Evolutionary conservation across 2,113 vertebrate genomes (phyloP).

Genomic region (Phalacrocorax brasilianus): DNA sequence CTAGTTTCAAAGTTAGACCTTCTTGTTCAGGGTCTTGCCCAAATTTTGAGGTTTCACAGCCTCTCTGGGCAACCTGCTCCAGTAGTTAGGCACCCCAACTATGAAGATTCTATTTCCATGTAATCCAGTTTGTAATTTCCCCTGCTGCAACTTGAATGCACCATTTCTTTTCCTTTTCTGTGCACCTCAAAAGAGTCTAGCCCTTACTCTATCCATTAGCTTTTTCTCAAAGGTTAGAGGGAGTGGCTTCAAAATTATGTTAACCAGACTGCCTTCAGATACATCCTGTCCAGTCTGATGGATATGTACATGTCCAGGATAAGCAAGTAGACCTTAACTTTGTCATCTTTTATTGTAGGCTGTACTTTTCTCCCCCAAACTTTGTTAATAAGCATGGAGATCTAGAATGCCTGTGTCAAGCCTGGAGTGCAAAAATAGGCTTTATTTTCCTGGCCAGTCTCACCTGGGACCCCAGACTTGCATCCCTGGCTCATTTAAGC

Average conservation of each 20-base stretch:
- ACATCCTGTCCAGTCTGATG: neutral
- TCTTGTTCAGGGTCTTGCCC: too few relatives aligned
- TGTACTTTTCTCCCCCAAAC: neutral
- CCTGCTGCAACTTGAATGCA: too few relatives aligned
- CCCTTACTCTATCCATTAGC: neutral
- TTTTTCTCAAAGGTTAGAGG: neutral
- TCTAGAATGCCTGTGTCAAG: neutral
- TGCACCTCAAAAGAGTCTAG: neutral
- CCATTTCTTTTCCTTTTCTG: neutral
- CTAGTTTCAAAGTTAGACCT: too few relatives aligned
- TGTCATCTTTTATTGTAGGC: neutral
- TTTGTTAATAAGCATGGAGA: neutral
- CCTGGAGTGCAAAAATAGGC: neutral
- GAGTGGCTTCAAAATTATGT: neutral
- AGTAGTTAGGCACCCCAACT: too few relatives aligned
- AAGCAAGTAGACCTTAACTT: neutral
- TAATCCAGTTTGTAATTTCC: too few relatives aligned
- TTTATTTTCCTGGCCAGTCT: neutral
- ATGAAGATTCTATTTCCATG: too few relatives aligned
- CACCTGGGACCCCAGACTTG: neutral
- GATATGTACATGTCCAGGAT: accelerated
- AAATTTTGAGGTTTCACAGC: too few relatives aligned
- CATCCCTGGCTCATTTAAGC: neutral
- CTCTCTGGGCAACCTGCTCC: too few relatives aligned
- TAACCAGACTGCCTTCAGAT: neutral